Evolutionary conservation across 2,888 invertebrate species (phyloP).

Genomic region (Drosophila multiciliata): DNA sequence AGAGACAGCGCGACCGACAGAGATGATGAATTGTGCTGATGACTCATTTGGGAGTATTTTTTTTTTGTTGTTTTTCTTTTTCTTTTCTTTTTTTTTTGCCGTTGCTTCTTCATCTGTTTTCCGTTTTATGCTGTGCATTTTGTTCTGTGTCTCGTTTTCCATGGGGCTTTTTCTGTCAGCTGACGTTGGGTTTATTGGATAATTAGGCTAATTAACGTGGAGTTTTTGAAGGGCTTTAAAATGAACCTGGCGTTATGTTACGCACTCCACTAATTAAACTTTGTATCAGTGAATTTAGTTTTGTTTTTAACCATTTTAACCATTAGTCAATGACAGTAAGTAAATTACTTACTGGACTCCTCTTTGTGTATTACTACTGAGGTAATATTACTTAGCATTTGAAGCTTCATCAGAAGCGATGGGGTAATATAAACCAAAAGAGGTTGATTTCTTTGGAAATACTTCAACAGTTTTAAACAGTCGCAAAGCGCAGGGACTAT

Average conservation of each 20-base stretch:
- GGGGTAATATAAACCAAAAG: conserved; percentile 45
- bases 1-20: conserved; percentile 21
- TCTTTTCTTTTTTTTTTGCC: conserved; percentile 10
- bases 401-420: conserved; percentile 29
- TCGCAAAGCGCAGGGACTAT: neutral
- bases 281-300: conserved; percentile 18
- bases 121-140: conserved; percentile 18
- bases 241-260: conserved; percentile 45
- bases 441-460: conserved; percentile 57
- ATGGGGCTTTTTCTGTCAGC: conserved; percentile 14
- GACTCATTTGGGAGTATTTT: conserved; percentile 68
- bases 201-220: conserved; percentile 73
- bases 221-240: conserved; percentile 55
- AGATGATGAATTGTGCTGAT: conserved; percentile 78
- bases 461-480: conserved; percentile 41
- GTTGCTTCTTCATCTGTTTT: conserved; percentile 13
- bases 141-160: conserved; percentile 13
- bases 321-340: conserved; percentile 24
- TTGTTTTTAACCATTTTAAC: conserved; percentile 8
- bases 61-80: conserved; percentile 21
- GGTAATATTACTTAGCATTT: neutral
- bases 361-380: neutral
- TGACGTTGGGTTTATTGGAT: conserved; percentile 54
- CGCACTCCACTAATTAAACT: conserved; percentile 55
- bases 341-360: neutral